Evolutionary conservation across 2,797 vertebrate genomes (phyloP).

Genomic region (Tragopan temminckii): DNA sequence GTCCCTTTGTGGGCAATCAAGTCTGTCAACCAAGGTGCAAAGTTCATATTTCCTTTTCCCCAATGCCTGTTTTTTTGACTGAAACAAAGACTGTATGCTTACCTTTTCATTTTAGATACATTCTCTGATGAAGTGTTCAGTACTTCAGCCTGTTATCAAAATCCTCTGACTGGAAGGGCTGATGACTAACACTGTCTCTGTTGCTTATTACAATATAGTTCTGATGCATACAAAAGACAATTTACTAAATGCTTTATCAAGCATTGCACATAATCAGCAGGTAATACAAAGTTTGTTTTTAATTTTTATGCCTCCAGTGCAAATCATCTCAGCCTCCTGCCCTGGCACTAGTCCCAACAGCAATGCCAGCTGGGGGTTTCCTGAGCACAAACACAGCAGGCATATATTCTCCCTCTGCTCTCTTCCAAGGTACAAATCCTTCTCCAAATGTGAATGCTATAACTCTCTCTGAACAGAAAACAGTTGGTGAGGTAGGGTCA

Average conservation of each 20-base stretch:
- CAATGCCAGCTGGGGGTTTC: background rate
- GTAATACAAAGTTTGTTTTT: background rate
- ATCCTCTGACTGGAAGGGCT: background rate
- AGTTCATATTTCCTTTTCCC: background rate
- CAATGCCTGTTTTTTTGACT: background rate
- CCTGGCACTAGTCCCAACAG: background rate
- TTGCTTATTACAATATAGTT: background rate
- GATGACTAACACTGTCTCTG: background rate
- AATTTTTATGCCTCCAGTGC: background rate
- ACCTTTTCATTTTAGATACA: background rate
- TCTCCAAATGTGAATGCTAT: background rate
- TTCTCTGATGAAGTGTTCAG: background rate
- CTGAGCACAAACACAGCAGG: rapidly evolving
- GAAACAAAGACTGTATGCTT: background rate
- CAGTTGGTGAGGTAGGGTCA: background rate
- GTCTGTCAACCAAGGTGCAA: background rate
- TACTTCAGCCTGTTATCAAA: background rate
- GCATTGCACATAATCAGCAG: background rate
- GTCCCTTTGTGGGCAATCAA: background rate
- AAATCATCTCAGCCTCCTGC: background rate
- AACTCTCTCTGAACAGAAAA: background rate
- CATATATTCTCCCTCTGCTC: rapidly evolving
- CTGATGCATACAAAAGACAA: background rate
- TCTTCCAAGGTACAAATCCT: background rate
- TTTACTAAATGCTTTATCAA: background rate